Evolutionary conservation across 2,113 vertebrate genomes (phyloP), one percentile per base, ranked within the genome.

Genomic region (Cyprinus carpio): DNA sequence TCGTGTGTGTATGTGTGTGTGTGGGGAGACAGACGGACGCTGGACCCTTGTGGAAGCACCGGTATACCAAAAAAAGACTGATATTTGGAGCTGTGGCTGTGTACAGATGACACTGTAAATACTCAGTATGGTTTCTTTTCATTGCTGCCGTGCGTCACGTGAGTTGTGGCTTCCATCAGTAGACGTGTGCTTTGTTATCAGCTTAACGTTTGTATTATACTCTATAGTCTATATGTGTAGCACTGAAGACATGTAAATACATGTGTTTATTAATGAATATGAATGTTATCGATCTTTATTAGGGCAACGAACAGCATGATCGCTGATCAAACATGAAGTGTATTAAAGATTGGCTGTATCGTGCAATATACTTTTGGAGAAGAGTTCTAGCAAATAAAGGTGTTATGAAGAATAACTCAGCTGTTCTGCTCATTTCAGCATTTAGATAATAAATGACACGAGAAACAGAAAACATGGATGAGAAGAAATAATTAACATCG

Each of bases 161-260:
- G 90, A 90, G 88, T 92, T 89, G 93, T 94, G 91, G 91, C 90
- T 92, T 71, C 90, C 83, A 92, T 88, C 90, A 87, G 89, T 93
- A 91, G 90, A 89, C 77, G 89, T 80, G 89, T 85, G 43, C 46
- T 85, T 84, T 89, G 81, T 89, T 69, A 88, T 89, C 71, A 78
- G 56, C 76, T 81, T 91, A 89, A 90, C 90, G 90, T 93, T 93
- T 93, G 87, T 88, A 86, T 90, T 93, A 92, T 90, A 90, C 91
- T 92, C 90, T 91, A 91, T 88, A 90, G 92, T 88, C 72, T 90
- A 89, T 92, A 91, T 93, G 89, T 91, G 91, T 80, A 65, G 89
- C 92, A 90, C 91, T 91, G 92, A 91, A 90, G 75, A 92, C 88
- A 90, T 95, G 93, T 95, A 94, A 89, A 93, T 91, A 94, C 87